Evolutionary conservation across 2,113 vertebrate genomes (phyloP).

Genomic region (Mola mola): DNA sequence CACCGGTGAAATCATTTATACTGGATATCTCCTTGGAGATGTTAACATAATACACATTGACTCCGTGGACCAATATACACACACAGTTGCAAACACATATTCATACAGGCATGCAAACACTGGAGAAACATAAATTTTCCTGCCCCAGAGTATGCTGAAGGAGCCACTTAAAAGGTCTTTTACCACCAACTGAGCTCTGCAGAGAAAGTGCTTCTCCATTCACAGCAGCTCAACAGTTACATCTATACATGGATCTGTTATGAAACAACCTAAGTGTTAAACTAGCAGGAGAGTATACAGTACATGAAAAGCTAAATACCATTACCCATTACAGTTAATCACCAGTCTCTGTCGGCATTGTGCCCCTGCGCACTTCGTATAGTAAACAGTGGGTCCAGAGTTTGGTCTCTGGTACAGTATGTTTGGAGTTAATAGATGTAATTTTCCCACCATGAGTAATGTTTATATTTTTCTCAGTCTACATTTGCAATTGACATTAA

Average conservation of each 20-base stretch:
- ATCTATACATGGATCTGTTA: no score
- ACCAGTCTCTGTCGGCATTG: constrained; percentile 24
- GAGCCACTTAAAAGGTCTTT: constrained; percentile 31
- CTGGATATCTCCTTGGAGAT: constrained; percentile 47
- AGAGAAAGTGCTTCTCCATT: not conserved
- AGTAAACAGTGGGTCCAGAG: constrained; percentile 41
- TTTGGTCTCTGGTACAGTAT: not conserved
- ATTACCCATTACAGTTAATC: constrained; percentile 39
- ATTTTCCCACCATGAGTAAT: not conserved
- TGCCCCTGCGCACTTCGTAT: constrained; percentile 17
- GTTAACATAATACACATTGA: constrained; percentile 45
- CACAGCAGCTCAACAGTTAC: no score
- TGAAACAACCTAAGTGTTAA: constrained; percentile 20
- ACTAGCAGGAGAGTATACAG: constrained; percentile 32
- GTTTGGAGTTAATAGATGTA: not conserved
- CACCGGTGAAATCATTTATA: constrained; percentile 20
- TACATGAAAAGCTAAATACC: constrained; percentile 16
- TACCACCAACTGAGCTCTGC: constrained; percentile 25
- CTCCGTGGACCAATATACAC: constrained; percentile 11
- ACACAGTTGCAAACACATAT: not conserved
- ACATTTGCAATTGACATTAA: not conserved
- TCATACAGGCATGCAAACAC: constrained; percentile 27
- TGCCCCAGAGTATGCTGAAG: not conserved
- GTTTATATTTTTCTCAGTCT: not conserved
- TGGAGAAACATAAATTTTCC: not conserved